Conservation (phyloP, 64 coral and sea anemone genomes). For the Pachyseris speciosa region DNA sequence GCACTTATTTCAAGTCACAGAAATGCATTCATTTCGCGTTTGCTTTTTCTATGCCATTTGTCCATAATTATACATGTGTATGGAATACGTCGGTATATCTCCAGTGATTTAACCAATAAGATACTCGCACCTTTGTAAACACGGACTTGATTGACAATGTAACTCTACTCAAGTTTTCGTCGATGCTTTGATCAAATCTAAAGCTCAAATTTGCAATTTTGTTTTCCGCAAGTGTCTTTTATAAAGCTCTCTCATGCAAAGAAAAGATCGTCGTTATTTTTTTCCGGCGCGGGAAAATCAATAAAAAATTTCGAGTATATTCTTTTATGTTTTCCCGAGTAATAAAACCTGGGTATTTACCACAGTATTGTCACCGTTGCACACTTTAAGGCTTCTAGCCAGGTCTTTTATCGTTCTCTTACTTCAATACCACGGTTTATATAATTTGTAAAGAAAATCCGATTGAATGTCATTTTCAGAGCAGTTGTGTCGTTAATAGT, state of each 20-base stretch:
- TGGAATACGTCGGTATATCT: background rate
- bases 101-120: background rate
- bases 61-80: background rate
- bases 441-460: background rate
- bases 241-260: background rate
- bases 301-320: background rate
- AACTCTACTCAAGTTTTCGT: background rate
- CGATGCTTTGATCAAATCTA: background rate
- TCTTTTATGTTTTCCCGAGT: background rate
- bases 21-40: constrained; percentile 29
- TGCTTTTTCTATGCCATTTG: background rate
- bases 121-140: background rate
- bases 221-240: constrained; percentile 21
- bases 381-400: background rate
- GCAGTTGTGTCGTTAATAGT: background rate
- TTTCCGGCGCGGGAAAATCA: background rate
- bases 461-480: background rate
- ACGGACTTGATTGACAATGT: constrained; percentile 26
- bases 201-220: constrained; percentile 1
- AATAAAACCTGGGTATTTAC: background rate
- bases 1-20: background rate
- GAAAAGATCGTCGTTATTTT: no score
- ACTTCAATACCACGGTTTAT: background rate
- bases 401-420: background rate
- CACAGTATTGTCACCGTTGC: background rate